Base-by-base conservation (phyloP, 2,888 invertebrate genomes). In the Cacoxenus indagator region DNA sequence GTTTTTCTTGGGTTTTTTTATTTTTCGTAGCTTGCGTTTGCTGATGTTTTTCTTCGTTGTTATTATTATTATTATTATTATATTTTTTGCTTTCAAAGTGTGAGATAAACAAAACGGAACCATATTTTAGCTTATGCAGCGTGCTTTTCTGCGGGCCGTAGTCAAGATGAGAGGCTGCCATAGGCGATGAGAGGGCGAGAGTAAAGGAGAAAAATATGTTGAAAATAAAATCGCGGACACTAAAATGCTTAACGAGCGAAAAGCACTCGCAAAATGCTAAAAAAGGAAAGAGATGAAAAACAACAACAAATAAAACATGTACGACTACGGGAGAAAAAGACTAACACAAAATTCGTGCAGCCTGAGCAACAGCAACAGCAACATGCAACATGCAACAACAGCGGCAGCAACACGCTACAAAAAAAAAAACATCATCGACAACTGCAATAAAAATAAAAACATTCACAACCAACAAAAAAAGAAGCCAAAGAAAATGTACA, bases 261-360 rank as follows among this genome's bases (percentile, higher is more conserved):
- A 84, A 82, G 82, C 84, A 81, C 81, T 85, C 81, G 83, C 78
- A 78, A 82, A 78, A 75, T 78, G 72, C 61, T 66, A 59, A 72
- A 70, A 67, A 45, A 64, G 31, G 24, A 55, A 27, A 19, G 4
- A 31, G 8, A 78, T 73, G 72, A 73, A 71, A 73, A 68, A 74
- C 72, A 70, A 77, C 72, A 70, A 76, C 70, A 66, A 65, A 73
- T 72, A 65, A 77, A 78, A 82, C 76, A 81, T 82, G 80, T 77
- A 81, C 76, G 76, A 76, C 79, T 78, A 59, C 19, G 31, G 8
- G 14, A 43, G 24, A 4, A 22, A 24, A 75, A 81, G 74, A 75
- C 78, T 82, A 85, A 84, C 85, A 85, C 84, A 84, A 84, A 85
- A 82, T 85, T 84, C 85, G 83, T 85, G 85, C 85, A 82, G 78